These are phyloP conservation scores for Drosophila athabasca DNA, from an alignment of 1,140 invertebrate species.

Conservation along the genomic window DNA sequence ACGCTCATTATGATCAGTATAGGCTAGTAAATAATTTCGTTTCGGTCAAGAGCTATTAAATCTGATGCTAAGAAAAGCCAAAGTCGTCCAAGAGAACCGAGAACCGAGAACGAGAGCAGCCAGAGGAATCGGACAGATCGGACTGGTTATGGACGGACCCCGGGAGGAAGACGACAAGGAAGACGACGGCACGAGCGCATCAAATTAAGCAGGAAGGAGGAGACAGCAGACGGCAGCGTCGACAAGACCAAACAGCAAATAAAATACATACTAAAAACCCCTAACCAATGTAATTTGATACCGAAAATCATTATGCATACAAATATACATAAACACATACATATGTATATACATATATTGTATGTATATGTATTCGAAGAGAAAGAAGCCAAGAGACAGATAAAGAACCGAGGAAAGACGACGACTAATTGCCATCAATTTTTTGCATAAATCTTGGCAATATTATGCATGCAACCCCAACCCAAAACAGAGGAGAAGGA, in stretches of 20 bases:
- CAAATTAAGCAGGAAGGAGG: conserved; percentile 68
- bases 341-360: neutral
- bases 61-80: conserved; percentile 36
- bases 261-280: conserved; percentile 79
- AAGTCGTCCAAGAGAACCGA: conserved; percentile 35
- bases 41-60: conserved; percentile 64
- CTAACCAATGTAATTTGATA: conserved; percentile 81
- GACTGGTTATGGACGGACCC: conserved; percentile 37
- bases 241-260: conserved; percentile 65
- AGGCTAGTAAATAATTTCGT: conserved; percentile 70
- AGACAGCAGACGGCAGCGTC: conserved; percentile 30
- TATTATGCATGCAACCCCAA: conserved; percentile 69
- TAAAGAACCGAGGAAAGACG: conserved; percentile 37
- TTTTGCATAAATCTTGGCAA: conserved; percentile 79
- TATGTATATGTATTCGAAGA: conserved; percentile 17
- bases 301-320: conserved; percentile 76
- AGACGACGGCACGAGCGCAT: conserved; percentile 69
- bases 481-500: neutral
- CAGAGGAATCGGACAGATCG: conserved; percentile 19
- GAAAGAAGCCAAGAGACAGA: conserved; percentile 19
- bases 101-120: conserved; percentile 11
- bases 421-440: conserved; percentile 81
- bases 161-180: conserved; percentile 21
- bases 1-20: conserved; percentile 61
- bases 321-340: conserved; percentile 21